Evolutionary conservation across 2,888 invertebrate genomes (phyloP), one percentile per base, ranked within the genome.

Genomic region (Nomada goodeniana): DNA sequence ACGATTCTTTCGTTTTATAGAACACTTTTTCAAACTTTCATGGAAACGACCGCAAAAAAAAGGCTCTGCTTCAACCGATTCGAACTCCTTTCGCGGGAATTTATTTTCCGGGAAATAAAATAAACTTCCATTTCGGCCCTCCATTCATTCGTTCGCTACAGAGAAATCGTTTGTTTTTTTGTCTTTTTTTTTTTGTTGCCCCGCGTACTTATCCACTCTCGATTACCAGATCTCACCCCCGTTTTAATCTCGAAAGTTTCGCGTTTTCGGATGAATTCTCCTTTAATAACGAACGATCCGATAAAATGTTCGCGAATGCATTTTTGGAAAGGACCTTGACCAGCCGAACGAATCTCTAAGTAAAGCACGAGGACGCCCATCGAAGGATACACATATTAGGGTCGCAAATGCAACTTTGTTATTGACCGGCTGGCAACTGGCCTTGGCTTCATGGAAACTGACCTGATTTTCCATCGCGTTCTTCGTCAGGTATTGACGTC

Each of bases 361-460:
- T 74, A 80, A 80, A 80, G 69, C 61, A 60, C 70, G 60, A 60
- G 74, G 23, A 60, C 81, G 26, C 29, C 47, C 71, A 70, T 80
- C 42, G 64, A 80, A 70, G 70, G 64, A 80, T 67, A 71, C 70
- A 52, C 26, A 63, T 75, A 70, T 82, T 65, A 80, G 29, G 61
- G 57, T 11, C 47, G 61, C 63, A 29, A 68, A 73, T 77, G 71
- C 77, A 83, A 85, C 77, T 74, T 78, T 67, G 81, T 85, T 85
- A 73, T 75, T 74, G 75, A 76, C 73, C 75, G 68, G 70, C 36
- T 42, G 53, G 67, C 70, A 74, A 69, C 63, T 76, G 75, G 42
- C 77, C 76, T 72, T 81, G 85, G 80, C 79, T 76, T 76, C 65
- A 68, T 63, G 67, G 77, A 79, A 79, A 79, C 65, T 87, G 83